Conservation (phyloP, 2,888 invertebrate species). For the Theretra japonica region DNA sequence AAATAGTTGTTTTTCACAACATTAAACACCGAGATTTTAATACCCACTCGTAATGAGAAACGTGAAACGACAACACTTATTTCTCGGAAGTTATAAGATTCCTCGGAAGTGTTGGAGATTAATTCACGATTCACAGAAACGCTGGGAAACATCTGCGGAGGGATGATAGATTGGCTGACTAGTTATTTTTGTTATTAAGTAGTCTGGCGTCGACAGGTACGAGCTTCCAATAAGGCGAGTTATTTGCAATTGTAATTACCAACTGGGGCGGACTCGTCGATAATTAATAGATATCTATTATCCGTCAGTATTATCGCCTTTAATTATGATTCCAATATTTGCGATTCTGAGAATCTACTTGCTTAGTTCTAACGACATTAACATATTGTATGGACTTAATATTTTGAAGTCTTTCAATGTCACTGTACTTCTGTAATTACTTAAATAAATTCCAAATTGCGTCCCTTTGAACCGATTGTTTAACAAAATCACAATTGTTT, state of each 20-base stretch:
- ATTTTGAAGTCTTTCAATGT: neutral
- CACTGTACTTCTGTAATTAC: neutral
- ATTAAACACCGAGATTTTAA: neutral
- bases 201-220: conserved; percentile 29
- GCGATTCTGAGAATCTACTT: neutral
- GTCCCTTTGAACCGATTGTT: too few relatives aligned
- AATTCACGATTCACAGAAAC: neutral
- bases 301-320: neutral
- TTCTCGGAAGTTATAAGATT: neutral
- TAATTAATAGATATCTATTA: conserved; percentile 15
- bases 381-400: neutral
- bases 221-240: conserved; percentile 31
- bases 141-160: neutral
- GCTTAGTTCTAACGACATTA: neutral
- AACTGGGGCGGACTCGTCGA: neutral
- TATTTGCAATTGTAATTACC: conserved; percentile 2
- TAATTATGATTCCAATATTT: neutral
- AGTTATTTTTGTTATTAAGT: conserved; percentile 4
- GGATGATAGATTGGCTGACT: conserved; percentile 11
- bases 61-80: too few relatives aligned
- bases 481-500: too few relatives aligned
- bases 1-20: neutral
- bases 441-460: neutral
- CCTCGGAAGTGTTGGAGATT: neutral
- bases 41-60: too few relatives aligned